Evolutionary conservation across 2,113 vertebrate species (phyloP), one percentile per base, ranked within the genome.

Genomic region (Spheniscus mendiculus): DNA sequence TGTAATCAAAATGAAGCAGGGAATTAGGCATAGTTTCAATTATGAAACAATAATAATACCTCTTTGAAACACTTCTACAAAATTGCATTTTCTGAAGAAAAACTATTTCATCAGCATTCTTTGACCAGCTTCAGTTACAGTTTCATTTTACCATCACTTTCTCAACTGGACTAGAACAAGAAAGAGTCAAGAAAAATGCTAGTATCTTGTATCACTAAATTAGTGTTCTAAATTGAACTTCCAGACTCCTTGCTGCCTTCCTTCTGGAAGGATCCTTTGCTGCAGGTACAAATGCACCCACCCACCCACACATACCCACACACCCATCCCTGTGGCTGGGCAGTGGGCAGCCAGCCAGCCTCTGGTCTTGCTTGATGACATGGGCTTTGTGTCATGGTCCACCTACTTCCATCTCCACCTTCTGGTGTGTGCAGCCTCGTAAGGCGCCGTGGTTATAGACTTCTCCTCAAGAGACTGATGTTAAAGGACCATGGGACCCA

Each of bases 401-500:
- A 4, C 18, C 63, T 42, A 16, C 20, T 29, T 77, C 66, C 72
- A 2, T 3, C 15, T 36, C 52, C 14, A 36, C n/a, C 58, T 61
- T 36, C 58, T 7, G 10, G n/a, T 23, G 58, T 15, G 22, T 10
- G n/a, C n/a, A 61, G n/a, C 58, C 58, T 36, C 2, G 4, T 56
- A 30, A 58, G 13, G 25, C 17, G 25, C 17, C 0, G 2, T 10
- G 15, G 12, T 36, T 55, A 6, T 5, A 32, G 34, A 1, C 12
- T 50, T 86, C 23, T 87, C 6, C 49, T 78, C 34, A 67, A 63
- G 47, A 88, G 30, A 29, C 25, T 25, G 27, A 12, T 22, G 6
- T 38, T 52, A 59, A 40, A 77, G 87, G 29, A 56, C 22, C 36
- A 15, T 10, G 10, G 29, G n/a, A 53, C 7, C 5, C 44, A 80